A percentile compares a stretch with the other conserved stretches of the same genome.
Evolutionary conservation across 2,888 invertebrate species (phyloP).

Genomic region (Heliconius aoede): DNA sequence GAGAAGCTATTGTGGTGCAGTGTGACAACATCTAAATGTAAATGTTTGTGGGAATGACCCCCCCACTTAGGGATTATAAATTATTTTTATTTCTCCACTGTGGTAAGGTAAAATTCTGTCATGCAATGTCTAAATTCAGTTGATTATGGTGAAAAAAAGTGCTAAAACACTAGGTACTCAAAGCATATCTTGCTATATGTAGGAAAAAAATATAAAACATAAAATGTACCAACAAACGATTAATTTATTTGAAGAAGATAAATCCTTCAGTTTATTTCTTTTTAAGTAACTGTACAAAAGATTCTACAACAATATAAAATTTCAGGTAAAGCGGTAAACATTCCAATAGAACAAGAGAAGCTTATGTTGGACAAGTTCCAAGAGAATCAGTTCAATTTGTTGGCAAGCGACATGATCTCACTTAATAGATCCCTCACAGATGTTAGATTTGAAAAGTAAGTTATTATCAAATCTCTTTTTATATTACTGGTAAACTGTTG

Average conservation of each 20-base stretch:
- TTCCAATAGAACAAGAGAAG: constrained; percentile 93
- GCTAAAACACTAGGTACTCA: background rate
- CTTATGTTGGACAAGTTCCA: constrained; percentile 97
- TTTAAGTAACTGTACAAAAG: background rate
- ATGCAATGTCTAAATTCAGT: too few species aligned
- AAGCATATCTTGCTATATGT: too few species aligned
- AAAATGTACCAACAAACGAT: background rate
- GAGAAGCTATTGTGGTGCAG: too few species aligned
- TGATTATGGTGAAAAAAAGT: background rate
- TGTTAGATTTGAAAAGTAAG: constrained; percentile 95
- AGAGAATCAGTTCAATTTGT: constrained; percentile 98
- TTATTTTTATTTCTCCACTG: too few species aligned
- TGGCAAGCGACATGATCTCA: constrained; percentile 99
- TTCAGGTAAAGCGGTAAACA: constrained; percentile 91
- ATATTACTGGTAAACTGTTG: background rate
- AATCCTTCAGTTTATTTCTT: background rate
- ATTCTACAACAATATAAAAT: constrained; percentile 21
- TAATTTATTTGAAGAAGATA: background rate
- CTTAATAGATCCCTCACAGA: constrained; percentile 97
- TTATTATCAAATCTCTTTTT: constrained; percentile 47
- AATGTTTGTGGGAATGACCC: too few species aligned
- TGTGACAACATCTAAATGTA: too few species aligned
- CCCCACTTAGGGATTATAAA: too few species aligned
- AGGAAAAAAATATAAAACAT: background rate
- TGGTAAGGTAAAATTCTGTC: too few species aligned